Evolutionary conservation across 2,113 vertebrate genomes (phyloP), one percentile per base, ranked within the genome.

Genomic region (Xenopus borealis): DNA sequence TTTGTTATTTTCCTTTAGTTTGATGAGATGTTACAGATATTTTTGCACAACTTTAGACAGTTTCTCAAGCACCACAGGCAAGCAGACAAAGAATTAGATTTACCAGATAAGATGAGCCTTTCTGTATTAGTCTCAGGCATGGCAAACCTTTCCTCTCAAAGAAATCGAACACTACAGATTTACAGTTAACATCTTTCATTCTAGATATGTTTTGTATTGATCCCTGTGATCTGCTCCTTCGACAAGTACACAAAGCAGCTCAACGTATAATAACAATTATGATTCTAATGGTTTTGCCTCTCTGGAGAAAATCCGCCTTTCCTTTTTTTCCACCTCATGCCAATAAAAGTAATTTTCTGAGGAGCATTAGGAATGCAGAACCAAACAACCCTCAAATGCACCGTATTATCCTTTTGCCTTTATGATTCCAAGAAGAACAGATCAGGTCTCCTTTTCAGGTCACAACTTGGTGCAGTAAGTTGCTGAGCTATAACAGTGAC

Each of bases 141-240:
- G 55, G 57, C 52, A 18, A 61, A 66, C 52, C 23, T 16, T 18
- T 50, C 72, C 72, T 72, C 72, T 61, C 40, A 47, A 46, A 61
- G 72, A 75, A 75, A 75, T 75, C 65, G 65, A 75, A 75, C 55
- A 20, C 61, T 68, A 68, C 72, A 75, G 72, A 75, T 75, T 75
- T 67, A 75, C 65, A 75, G 72, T 75, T 75, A 75, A 75, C 72
- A 75, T 75, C 72, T 75, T 67, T 68, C 72, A 67, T 68, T 75
- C 64, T 61, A 75, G 72, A 67, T 75, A 75, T 75, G 72, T 75
- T 75, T 75, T 75, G 72, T 75, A 75, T 75, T 68, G 72, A 75
- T 75, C 63, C 45, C 20, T 55, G 62, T 65, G 14, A 52, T 78
- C 17, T 59, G 0, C 57, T 76, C 47, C 45, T 70, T 71, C 68